Conservation (phyloP, 2,797 vertebrate species). For the Myotis myotis region DNA sequence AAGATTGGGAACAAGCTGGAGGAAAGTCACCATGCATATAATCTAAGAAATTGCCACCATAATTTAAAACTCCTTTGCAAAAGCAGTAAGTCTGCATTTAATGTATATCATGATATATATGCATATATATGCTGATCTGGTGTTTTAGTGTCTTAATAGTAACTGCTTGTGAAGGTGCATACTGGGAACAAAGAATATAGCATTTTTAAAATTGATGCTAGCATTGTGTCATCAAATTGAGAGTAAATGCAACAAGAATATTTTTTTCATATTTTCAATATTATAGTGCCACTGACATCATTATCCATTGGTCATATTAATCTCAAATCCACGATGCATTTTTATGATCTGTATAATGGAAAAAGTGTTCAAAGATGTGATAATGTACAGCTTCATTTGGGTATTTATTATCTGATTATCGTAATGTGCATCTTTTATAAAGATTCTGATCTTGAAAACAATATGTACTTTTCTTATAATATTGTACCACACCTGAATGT, state of each 20-base stretch:
- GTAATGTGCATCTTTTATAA: conserved; percentile 60
- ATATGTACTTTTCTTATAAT: conserved; percentile 49
- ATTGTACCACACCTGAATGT: background rate
- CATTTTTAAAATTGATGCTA: conserved; percentile 42
- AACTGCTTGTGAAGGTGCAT: conserved; percentile 26
- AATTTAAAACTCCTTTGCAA: conserved; percentile 47
- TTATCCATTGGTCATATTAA: conserved; percentile 59
- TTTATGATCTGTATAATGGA: conserved; percentile 46
- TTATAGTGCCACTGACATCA: background rate
- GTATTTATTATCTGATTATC: conserved; percentile 64
- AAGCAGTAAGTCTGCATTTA: conserved; percentile 21
- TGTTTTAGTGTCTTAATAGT: conserved; percentile 49
- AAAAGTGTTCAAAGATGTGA: conserved; percentile 64
- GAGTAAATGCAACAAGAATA: background rate
- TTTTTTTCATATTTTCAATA: conserved; percentile 62
- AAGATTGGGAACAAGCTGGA: conserved; percentile 30
- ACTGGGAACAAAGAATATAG: conserved; percentile 53
- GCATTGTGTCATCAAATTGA: conserved; percentile 22
- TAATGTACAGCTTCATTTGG: conserved; percentile 53
- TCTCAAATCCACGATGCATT: conserved; percentile 37
- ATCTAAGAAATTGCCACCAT: conserved; percentile 17
- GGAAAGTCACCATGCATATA: background rate
- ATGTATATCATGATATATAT: background rate
- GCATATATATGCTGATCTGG: conserved; percentile 14
- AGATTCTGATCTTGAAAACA: conserved; percentile 69